Conservation (phyloP, 2,888 invertebrate species). For the Parnassius apollo region DNA sequence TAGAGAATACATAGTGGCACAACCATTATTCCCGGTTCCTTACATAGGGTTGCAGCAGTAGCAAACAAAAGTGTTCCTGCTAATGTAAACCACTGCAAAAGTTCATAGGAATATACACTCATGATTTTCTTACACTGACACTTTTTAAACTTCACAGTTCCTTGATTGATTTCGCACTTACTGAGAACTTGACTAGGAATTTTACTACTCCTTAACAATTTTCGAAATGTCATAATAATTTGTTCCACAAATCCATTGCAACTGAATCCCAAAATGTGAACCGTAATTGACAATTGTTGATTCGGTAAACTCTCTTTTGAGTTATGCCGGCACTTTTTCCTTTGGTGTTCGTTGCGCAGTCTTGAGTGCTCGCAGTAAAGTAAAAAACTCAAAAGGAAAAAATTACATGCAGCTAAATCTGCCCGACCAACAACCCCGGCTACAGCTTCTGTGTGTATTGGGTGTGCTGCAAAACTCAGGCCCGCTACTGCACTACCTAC, state of each 20-base stretch:
- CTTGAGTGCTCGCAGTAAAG: conserved; percentile 90
- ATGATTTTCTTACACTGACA: conserved; percentile 68
- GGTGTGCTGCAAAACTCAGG: conserved; percentile 95
- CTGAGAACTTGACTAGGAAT: conserved; percentile 63
- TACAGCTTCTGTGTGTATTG: conserved; percentile 98
- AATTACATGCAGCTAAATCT: conserved; percentile 94
- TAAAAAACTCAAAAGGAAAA: conserved; percentile 93
- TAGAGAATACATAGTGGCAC: conserved; percentile 94
- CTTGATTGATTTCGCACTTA: conserved; percentile 58
- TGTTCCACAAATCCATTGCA: conserved; percentile 71
- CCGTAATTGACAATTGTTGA: conserved; percentile 49
- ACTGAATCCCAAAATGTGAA: conserved; percentile 66
- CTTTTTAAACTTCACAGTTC: conserved; percentile 57
- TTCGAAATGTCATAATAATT: conserved; percentile 69
- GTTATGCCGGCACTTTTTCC: conserved; percentile 59
- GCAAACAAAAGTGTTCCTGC: conserved; percentile 84
- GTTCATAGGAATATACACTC: conserved; percentile 69
- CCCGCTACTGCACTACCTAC: conserved; percentile 89
- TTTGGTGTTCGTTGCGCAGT: conserved; percentile 78
- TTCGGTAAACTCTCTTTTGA: conserved; percentile 54
- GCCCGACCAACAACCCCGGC: conserved; percentile 97
- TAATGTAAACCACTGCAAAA: conserved; percentile 81
- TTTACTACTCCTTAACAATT: conserved; percentile 64
- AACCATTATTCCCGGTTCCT: conserved; percentile 97
- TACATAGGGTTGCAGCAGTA: conserved; percentile 92